A percentile compares a stretch with the other conserved stretches of the same genome.
Evolutionary conservation across 2,888 invertebrate species (phyloP).

Genomic region (Liposcelis brunnea): DNA sequence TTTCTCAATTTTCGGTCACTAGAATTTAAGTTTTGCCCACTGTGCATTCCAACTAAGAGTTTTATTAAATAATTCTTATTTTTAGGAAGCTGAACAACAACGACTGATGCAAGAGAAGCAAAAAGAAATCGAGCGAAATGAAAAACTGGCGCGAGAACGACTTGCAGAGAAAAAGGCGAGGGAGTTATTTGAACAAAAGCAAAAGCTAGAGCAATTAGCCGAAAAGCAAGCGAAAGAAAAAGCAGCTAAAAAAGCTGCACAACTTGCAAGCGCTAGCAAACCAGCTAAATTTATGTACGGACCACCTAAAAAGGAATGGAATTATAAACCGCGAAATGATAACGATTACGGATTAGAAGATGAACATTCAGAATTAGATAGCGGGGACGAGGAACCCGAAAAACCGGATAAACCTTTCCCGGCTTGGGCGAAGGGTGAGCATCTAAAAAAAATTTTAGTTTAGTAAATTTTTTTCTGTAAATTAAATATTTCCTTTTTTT

Average conservation of each 20-base stretch:
- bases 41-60: too few relatives aligned
- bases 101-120: not conserved
- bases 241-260: not conserved
- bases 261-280: not conserved
- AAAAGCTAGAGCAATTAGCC: not conserved
- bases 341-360: constrained; percentile 6
- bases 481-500: not conserved
- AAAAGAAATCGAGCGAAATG: not conserved
- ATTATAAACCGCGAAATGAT: constrained; percentile 1
- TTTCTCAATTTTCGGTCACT: too few relatives aligned
- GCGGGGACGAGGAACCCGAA: not conserved
- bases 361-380: constrained; percentile 1
- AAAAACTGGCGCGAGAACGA: not conserved
- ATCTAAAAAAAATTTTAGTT: not conserved
- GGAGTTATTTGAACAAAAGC: not conserved
- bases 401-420: not conserved
- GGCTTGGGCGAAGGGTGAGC: constrained; percentile 2
- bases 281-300: not conserved
- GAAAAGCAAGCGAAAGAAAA: not conserved
- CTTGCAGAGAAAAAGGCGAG: not conserved
- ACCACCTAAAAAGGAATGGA: not conserved
- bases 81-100: not conserved
- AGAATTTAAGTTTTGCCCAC: too few relatives aligned
- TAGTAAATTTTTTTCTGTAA: not conserved
- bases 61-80: too few relatives aligned